A percentile compares a stretch with the other conserved stretches of the same genome.
These are phyloP conservation scores for Pomacea canaliculata DNA, from an alignment of 2,888 invertebrate species.

Conservation along the genomic window DNA sequence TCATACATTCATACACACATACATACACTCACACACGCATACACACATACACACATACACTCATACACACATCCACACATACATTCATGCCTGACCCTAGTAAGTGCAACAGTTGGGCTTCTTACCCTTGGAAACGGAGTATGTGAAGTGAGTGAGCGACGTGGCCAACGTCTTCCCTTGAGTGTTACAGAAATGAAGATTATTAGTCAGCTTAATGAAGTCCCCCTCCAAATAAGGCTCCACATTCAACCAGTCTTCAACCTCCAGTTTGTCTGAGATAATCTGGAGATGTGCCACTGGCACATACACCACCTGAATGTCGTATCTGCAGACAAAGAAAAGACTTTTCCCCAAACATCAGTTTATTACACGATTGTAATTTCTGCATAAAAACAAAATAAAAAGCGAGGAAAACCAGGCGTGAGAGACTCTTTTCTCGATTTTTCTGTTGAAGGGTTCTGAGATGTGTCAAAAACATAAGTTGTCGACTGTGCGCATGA, in stretches of 20 bases:
- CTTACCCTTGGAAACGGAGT: slow-evolving; percentile 27
- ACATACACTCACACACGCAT: background rate
- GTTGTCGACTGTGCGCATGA: no score
- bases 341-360: background rate
- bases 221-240: slow-evolving; percentile 35
- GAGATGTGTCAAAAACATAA: no score
- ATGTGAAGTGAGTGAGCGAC: slow-evolving; percentile 35
- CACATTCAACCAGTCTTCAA: slow-evolving; percentile 35
- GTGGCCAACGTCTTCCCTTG: slow-evolving; percentile 28
- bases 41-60: background rate
- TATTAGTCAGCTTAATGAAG: slow-evolving; percentile 33
- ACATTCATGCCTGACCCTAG: background rate
- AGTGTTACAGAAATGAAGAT: slow-evolving; percentile 29
- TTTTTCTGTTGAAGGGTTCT: no score
- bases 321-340: slow-evolving; percentile 8
- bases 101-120: no score
- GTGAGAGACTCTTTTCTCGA: no score
- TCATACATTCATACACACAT: background rate
- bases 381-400: no score
- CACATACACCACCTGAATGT: slow-evolving; percentile 29
- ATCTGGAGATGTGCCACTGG: slow-evolving; percentile 30
- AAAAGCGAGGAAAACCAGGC: no score
- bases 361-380: no score
- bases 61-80: background rate
- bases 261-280: slow-evolving; percentile 22